Evolutionary conservation across 2,797 vertebrate genomes (phyloP), one percentile per base, ranked within the genome.

Genomic region (Heteromormyrus szaboi): DNA sequence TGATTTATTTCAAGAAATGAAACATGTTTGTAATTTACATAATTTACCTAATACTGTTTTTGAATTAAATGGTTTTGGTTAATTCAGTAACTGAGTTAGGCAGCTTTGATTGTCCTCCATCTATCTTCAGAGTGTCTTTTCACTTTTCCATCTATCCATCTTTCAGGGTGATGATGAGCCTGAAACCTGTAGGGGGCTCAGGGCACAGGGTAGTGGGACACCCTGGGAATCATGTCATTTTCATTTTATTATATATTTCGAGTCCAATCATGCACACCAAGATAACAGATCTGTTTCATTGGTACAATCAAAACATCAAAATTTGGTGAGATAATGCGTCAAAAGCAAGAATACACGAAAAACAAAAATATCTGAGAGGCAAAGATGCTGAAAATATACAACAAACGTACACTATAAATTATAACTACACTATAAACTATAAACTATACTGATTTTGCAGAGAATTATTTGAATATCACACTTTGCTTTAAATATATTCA

Each of bases 81-180:
- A 22, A 93, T 91, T 90, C 91, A 68, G 89, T 85, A 87, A 92
- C 56, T 92, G 91, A 94, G 94, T 92, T 92, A 93, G 91, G 92
- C 89, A 59, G 92, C 83, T 87, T 85, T 91, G 68, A 41, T 41
- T 76, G 72, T 6, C 72, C 14, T 79, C 72, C 6, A 79, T 44
- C 12, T 19, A n/a, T 79, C 72, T 44, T 44, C 72, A 19, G 4
- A 76, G 37, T 76, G 37, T 44, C 72, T 44, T 19, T 79, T 79
- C 62, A 79, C 37, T 79, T 44, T 44, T 44, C 72, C 2, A 37
- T 44, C 37, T 2, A 37, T 44, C 17, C 72, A 79, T 44, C 37
- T 41, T 79, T 79, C 72, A 79, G 14, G 37, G 5, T 79, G 25
- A 79, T 5, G 4, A 37, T 41, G 33, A 41, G 72, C 14, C 33